These are phyloP conservation scores for Coranthus polyacanthus DNA, from an alignment of 2,797 vertebrate species.

Conservation along the genomic window DNA sequence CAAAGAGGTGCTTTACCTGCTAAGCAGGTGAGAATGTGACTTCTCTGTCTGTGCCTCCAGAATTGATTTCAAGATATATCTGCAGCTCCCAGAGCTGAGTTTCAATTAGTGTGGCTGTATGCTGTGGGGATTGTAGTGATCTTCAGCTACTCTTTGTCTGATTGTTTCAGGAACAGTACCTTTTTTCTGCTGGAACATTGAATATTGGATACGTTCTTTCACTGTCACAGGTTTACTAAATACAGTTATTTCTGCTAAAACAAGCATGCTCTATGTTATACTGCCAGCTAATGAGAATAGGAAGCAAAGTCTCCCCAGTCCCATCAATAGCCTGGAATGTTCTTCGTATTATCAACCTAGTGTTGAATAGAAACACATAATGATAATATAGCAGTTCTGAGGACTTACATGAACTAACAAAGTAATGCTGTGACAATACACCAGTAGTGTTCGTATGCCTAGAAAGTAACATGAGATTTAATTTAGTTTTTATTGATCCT, in stretches of 20 bases:
- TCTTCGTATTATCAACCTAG: too few species aligned
- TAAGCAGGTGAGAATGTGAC: conserved; percentile 46
- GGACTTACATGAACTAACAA: too few species aligned
- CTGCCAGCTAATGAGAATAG: not conserved
- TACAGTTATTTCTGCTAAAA: conserved; percentile 17
- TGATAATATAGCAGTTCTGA: too few species aligned
- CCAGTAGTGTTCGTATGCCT: too few species aligned
- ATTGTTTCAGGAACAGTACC: conserved; percentile 15
- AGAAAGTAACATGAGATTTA: too few species aligned
- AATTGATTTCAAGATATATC: conserved; percentile 63
- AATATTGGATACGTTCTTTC: conserved; percentile 18
- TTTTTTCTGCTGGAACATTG: conserved; percentile 13
- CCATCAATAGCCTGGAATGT: not conserved
- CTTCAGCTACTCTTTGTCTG: conserved; percentile 18
- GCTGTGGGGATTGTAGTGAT: conserved; percentile 39
- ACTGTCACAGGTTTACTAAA: not conserved
- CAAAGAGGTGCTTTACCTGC: conserved; percentile 59
- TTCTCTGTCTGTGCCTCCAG: conserved; percentile 32
- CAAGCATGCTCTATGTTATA: conserved; percentile 1
- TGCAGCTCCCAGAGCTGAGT: conserved; percentile 41
- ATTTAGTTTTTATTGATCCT: too few species aligned
- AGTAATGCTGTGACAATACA: too few species aligned
- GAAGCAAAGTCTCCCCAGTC: not conserved
- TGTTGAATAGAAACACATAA: too few species aligned
- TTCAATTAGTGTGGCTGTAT: conserved; percentile 37